Evolutionary conservation across 2,797 vertebrate species (phyloP).

Genomic region (Trachops cirrhosus): DNA sequence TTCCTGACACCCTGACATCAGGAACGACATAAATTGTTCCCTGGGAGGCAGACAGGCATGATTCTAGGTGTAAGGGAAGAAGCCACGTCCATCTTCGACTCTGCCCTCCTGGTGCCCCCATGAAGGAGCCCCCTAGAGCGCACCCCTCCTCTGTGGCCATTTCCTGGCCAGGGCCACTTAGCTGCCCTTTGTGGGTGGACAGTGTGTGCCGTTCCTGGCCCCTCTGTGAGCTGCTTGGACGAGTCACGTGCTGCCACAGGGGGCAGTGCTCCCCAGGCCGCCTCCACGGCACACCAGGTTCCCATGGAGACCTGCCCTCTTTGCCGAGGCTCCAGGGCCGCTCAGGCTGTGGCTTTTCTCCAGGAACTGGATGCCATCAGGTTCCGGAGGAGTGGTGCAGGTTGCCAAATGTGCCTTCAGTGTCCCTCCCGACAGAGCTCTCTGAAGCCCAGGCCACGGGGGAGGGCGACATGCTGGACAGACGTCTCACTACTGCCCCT

Average conservation of each 20-base stretch:
- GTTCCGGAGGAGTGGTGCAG: not conserved
- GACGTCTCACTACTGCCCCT: not conserved
- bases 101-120: fast-evolving
- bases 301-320: not conserved
- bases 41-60: not conserved
- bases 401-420: fast-evolving
- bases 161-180: not conserved
- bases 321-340: fast-evolving
- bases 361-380: not conserved
- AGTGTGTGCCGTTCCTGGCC: fast-evolving
- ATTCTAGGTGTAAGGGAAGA: not conserved
- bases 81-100: fast-evolving
- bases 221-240: not conserved
- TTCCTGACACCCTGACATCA: not conserved
- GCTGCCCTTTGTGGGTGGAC: fast-evolving
- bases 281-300: fast-evolving
- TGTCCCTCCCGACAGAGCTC: not conserved
- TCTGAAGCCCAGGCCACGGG: fast-evolving
- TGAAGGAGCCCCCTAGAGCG: fast-evolving
- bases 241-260: fast-evolving
- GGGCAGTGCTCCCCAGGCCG: fast-evolving
- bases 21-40: not conserved
- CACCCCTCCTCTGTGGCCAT: fast-evolving
- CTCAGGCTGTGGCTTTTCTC: not conserved
- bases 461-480: fast-evolving